Conservation (phyloP, 2,113 vertebrate species). For the Dolichallabes microphthalmus region DNA sequence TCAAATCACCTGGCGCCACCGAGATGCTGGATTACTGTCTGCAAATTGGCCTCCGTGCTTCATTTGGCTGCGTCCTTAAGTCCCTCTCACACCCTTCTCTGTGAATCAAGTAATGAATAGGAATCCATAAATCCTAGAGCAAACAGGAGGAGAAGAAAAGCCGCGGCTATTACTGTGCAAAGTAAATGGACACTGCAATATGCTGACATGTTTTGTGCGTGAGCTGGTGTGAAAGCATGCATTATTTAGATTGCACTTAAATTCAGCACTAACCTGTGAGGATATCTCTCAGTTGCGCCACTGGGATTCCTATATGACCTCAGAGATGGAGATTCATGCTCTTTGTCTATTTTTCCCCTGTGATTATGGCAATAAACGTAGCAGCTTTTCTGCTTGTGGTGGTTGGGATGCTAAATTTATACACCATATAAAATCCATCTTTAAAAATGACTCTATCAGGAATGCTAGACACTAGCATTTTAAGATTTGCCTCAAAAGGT, state of each 20-base stretch:
- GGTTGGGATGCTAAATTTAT: background rate
- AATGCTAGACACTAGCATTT: background rate
- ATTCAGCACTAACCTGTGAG: background rate
- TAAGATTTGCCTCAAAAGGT: background rate
- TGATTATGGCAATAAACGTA: conserved; percentile 18
- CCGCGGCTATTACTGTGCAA: conserved; percentile 30
- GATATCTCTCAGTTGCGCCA: background rate
- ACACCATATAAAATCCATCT: conserved; percentile 7
- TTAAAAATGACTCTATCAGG: background rate
- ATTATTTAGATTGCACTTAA: conserved; percentile 22
- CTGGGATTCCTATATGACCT: conserved; percentile 18
- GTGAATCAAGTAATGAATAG: conserved; percentile 44
- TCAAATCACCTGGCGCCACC: conserved; percentile 43
- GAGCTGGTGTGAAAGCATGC: conserved; percentile 7
- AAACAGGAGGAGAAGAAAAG: conserved; percentile 38
- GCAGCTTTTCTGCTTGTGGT: conserved; percentile 8
- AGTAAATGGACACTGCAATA: background rate
- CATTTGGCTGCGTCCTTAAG: conserved; percentile 26
- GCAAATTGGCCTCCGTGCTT: conserved; percentile 43
- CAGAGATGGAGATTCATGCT: background rate
- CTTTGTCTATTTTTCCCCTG: background rate
- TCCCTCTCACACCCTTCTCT: conserved; percentile 15
- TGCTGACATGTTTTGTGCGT: background rate
- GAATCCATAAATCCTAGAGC: conserved; percentile 54
- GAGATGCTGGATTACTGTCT: conserved; percentile 37